Percentiles rank a stretch among this genome's conserved stretches.
These are phyloP conservation scores for Hyposoter dolosus DNA, from an alignment of 2,888 invertebrate genomes.

Conservation along the genomic window DNA sequence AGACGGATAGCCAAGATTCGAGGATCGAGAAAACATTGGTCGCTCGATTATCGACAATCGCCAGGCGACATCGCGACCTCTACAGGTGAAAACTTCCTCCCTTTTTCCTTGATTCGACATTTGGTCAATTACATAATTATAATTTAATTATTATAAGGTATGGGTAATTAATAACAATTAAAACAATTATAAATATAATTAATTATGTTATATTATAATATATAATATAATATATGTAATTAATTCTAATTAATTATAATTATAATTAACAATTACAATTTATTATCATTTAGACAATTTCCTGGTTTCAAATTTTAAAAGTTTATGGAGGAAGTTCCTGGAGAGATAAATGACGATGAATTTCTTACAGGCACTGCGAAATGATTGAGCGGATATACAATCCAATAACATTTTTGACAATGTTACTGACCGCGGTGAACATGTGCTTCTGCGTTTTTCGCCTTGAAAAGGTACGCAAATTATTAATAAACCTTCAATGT, in stretches of 20 bases:
- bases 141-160: neutral
- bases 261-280: too few species aligned
- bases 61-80: slow-evolving; percentile 58
- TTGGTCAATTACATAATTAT: neutral
- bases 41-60: slow-evolving; percentile 53
- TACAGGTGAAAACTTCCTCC: slow-evolving; percentile 46
- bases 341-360: neutral
- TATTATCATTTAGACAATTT: too few species aligned
- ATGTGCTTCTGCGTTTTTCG: slow-evolving; percentile 67
- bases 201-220: too few species aligned
- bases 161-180: too few species aligned
- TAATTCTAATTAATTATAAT: too few species aligned
- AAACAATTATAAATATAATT: too few species aligned
- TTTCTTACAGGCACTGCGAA: slow-evolving; percentile 58
- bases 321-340: neutral
- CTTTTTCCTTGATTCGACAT: neutral
- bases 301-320: too few species aligned
- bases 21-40: slow-evolving; percentile 44
- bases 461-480: slow-evolving; percentile 57
- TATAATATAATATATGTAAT: too few species aligned
- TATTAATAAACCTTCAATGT: neutral
- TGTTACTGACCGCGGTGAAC: slow-evolving; percentile 62
- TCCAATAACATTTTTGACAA: slow-evolving; percentile 65
- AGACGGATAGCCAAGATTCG: neutral
- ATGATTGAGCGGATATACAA: slow-evolving; percentile 64